These are phyloP conservation scores for Heteronetta atricapilla DNA, from an alignment of 2,113 vertebrate species.

Conservation along the genomic window DNA sequence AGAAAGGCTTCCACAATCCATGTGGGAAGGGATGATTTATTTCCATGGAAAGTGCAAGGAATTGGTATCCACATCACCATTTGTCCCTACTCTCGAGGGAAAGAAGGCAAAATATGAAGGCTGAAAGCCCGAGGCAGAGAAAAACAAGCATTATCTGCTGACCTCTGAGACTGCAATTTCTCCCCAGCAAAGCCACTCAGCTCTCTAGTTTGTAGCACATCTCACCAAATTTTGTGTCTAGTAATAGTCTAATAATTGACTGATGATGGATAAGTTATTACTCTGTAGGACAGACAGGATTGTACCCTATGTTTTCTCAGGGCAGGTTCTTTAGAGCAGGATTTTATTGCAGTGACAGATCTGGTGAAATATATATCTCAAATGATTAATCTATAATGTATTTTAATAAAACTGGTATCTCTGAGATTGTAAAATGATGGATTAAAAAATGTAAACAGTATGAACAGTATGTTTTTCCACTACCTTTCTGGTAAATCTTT, in stretches of 20 bases:
- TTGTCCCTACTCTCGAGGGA: neutral
- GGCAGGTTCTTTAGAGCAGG: neutral
- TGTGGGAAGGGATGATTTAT: neutral
- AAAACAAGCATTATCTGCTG: constrained; percentile 9
- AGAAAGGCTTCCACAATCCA: neutral
- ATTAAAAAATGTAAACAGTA: neutral
- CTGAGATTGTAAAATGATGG: neutral
- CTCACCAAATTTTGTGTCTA: constrained; percentile 13
- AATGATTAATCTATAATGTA: neutral
- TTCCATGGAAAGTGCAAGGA: neutral
- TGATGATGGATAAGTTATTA: constrained; percentile 48
- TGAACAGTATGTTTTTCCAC: neutral
- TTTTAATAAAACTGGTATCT: neutral
- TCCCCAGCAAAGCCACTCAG: neutral
- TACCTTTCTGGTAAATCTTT: neutral
- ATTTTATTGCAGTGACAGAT: constrained; percentile 32
- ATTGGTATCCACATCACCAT: neutral
- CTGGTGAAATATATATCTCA: neutral
- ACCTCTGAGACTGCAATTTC: neutral
- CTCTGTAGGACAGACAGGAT: neutral
- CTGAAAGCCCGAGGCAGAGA: neutral
- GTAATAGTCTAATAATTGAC: constrained; percentile 47
- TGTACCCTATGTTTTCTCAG: neutral
- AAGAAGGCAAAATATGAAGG: neutral
- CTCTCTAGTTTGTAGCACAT: neutral